These are phyloP conservation scores for Pseudomyrmex cubaensis DNA, from an alignment of 1,140 invertebrate species.

Conservation along the genomic window DNA sequence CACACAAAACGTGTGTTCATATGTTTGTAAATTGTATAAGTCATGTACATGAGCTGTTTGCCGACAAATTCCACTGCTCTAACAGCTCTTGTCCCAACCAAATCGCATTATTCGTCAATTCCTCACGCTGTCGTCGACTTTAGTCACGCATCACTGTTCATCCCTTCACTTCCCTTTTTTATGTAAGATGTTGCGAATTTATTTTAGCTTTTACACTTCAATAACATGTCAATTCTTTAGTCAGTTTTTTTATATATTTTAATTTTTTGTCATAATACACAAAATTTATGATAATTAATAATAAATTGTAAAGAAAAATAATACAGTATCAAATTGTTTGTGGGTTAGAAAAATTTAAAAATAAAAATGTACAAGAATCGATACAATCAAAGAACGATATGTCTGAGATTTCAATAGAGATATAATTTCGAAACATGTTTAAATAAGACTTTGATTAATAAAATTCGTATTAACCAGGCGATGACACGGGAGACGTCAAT, in stretches of 20 bases:
- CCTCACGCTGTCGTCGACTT: constrained; percentile 48
- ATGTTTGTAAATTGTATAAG: constrained; percentile 6
- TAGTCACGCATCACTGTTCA: constrained; percentile 40
- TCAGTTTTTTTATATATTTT: no score
- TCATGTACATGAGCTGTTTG: constrained; percentile 12
- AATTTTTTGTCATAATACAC: background rate
- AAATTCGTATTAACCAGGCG: background rate
- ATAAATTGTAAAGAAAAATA: no score
- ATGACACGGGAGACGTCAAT: background rate
- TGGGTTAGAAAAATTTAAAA: background rate
- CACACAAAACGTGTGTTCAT: background rate
- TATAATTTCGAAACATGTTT: background rate
- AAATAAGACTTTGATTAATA: background rate
- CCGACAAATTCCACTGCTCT: constrained; percentile 34
- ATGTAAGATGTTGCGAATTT: background rate
- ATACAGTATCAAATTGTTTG: no score
- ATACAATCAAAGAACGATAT: background rate
- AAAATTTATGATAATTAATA: no score
- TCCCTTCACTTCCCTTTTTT: constrained; percentile 1
- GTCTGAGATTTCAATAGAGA: background rate
- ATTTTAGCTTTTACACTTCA: background rate
- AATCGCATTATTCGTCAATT: constrained; percentile 69
- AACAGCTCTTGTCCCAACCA: background rate
- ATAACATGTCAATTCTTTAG: background rate
- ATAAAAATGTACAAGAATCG: background rate